These are phyloP conservation scores for Trichoplusia ni DNA, from an alignment of 1,140 invertebrate genomes.

Conservation along the genomic window DNA sequence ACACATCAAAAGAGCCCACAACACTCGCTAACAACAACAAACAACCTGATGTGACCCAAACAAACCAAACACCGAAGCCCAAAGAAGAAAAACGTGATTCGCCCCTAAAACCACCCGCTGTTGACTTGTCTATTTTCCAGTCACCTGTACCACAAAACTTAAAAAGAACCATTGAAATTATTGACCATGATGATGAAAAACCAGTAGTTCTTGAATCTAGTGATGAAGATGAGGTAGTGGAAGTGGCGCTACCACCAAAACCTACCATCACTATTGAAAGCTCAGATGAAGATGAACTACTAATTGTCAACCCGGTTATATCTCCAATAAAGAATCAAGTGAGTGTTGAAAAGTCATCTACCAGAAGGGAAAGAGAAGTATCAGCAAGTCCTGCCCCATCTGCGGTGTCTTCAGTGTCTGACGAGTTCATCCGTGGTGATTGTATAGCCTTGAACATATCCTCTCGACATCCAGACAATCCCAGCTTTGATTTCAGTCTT, in stretches of 20 bases:
- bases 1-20: constrained; percentile 46
- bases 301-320: constrained; percentile 26
- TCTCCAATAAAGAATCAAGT: constrained; percentile 33
- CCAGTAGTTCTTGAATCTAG: constrained; percentile 63
- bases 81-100: constrained; percentile 48
- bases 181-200: constrained; percentile 59
- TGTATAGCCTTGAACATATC: constrained; percentile 79
- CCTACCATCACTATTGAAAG: constrained; percentile 78
- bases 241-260: constrained; percentile 70
- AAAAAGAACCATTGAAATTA: constrained; percentile 64
- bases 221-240: constrained; percentile 79
- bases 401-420: constrained; percentile 77
- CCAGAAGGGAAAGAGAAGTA: constrained; percentile 50
- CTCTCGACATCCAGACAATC: constrained; percentile 59
- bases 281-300: constrained; percentile 76
- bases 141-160: constrained; percentile 57
- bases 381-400: constrained; percentile 76
- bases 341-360: constrained; percentile 34
- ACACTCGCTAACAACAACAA: constrained; percentile 33
- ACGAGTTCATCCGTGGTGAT: constrained; percentile 78
- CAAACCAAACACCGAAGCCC: constrained; percentile 44
- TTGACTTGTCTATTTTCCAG: constrained; percentile 62
- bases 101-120: constrained; percentile 22
- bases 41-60: constrained; percentile 21
- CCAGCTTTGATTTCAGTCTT: constrained; percentile 76